Evolutionary conservation across 2,113 vertebrate genomes (phyloP).

Genomic region (Pheucticus melanocephalus): DNA sequence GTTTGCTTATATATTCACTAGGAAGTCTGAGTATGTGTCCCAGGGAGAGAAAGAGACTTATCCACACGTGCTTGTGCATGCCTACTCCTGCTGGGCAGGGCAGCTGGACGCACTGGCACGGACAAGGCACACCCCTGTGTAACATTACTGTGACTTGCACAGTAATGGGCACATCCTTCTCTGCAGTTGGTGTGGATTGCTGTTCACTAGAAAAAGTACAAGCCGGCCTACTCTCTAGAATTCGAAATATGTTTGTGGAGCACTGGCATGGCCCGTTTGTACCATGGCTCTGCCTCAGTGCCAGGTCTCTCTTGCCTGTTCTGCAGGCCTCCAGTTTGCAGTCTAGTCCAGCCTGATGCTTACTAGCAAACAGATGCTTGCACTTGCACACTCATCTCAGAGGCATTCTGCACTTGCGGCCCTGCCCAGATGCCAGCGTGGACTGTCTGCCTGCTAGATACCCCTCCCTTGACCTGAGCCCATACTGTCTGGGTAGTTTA

Average conservation of each 20-base stretch:
- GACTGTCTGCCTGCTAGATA: not conserved
- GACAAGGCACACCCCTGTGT: accelerated
- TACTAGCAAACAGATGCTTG: not conserved
- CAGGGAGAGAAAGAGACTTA: not conserved
- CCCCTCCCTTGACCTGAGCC: not conserved
- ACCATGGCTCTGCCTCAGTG: not conserved
- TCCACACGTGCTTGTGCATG: accelerated
- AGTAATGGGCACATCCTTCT: not conserved
- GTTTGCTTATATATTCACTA: not conserved
- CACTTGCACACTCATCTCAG: accelerated
- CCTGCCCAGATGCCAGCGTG: not conserved
- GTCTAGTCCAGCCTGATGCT: not conserved
- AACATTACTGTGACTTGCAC: not conserved
- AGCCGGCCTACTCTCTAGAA: not conserved
- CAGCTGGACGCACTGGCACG: not conserved
- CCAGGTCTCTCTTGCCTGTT: not conserved
- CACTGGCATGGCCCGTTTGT: not conserved
- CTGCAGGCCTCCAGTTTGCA: not conserved
- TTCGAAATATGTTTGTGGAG: not conserved
- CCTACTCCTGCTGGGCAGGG: accelerated
- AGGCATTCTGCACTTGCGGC: not conserved
- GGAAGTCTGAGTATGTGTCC: not conserved
- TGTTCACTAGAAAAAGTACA: not conserved
- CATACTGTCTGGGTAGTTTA: accelerated
- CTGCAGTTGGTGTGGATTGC: not conserved